Conservation (phyloP, 2,797 vertebrate species). For the Hirundo rustica region DNA sequence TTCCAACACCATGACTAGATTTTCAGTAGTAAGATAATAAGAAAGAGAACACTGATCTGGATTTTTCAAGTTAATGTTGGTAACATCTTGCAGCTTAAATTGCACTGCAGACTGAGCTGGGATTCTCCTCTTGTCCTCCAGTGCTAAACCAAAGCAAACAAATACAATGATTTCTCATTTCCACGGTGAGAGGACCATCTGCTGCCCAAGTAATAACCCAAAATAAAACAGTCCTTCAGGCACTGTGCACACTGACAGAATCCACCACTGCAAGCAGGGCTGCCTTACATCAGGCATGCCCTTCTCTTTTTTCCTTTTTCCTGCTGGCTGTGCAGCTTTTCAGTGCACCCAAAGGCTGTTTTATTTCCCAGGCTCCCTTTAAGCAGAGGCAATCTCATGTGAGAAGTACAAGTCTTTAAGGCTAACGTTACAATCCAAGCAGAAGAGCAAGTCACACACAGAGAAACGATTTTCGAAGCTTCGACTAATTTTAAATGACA, state of each 20-base stretch:
- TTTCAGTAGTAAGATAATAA: neutral
- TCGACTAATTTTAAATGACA: neutral
- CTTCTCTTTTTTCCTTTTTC: neutral
- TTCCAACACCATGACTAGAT: neutral
- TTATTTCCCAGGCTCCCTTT: constrained; percentile 32
- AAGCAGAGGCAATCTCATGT: neutral
- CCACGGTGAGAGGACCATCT: neutral
- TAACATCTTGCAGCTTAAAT: neutral
- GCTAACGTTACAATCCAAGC: constrained; percentile 30
- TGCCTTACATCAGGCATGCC: neutral
- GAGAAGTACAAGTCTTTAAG: constrained; percentile 54
- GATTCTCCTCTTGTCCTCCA: neutral
- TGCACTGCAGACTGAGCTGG: neutral
- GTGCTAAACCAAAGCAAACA: constrained; percentile 6
- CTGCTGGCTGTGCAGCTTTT: constrained; percentile 21
- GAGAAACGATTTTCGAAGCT: neutral
- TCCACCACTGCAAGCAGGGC: neutral
- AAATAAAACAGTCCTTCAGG: constrained; percentile 55
- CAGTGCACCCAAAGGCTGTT: constrained; percentile 26
- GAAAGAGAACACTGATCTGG: neutral
- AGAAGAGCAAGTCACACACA: neutral
- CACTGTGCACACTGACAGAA: neutral
- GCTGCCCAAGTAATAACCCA: constrained; percentile 18
- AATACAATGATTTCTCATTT: constrained; percentile 18
- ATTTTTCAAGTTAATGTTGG: neutral